A percentile compares a stretch with the other conserved stretches of the same genome.
Conservation (phyloP, 2,888 invertebrate species). For the Xylocampa areola region DNA sequence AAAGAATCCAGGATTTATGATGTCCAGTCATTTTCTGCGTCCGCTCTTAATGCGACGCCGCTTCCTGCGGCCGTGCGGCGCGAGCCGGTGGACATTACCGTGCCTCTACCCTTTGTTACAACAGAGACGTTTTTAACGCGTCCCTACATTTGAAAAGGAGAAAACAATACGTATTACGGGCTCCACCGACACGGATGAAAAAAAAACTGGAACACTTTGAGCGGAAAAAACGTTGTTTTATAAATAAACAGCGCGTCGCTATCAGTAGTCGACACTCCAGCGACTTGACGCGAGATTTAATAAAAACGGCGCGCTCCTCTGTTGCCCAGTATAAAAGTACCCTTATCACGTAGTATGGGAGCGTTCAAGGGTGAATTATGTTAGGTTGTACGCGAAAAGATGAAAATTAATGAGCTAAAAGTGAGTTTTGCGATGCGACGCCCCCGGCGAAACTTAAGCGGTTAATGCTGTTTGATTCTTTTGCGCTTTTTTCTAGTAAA, state of each 20-base stretch:
- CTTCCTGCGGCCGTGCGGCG: constrained; percentile 61
- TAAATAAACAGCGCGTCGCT: constrained; percentile 85
- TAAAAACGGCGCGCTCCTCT: constrained; percentile 77
- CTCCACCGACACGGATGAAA: constrained; percentile 64
- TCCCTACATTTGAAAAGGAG: constrained; percentile 72
- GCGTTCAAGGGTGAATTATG: constrained; percentile 88
- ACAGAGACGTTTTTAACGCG: constrained; percentile 73
- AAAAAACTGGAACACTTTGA: constrained; percentile 78
- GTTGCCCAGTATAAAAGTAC: constrained; percentile 78
- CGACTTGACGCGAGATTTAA: constrained; percentile 83
- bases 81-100: constrained; percentile 61
- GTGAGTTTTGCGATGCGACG: constrained; percentile 74
- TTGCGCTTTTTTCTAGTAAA: constrained; percentile 67
- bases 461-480: constrained; percentile 79
- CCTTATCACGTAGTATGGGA: constrained; percentile 87
- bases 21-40: constrained; percentile 64
- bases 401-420: constrained; percentile 90
- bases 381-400: constrained; percentile 84
- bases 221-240: constrained; percentile 85
- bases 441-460: constrained; percentile 70
- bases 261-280: constrained; percentile 87
- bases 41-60: constrained; percentile 65
- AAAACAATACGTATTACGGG: constrained; percentile 73
- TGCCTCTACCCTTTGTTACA: constrained; percentile 66
- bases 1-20: constrained; percentile 67